Evolutionary conservation across 2,113 vertebrate genomes (phyloP).

Genomic region (Bagarius yarrelli): DNA sequence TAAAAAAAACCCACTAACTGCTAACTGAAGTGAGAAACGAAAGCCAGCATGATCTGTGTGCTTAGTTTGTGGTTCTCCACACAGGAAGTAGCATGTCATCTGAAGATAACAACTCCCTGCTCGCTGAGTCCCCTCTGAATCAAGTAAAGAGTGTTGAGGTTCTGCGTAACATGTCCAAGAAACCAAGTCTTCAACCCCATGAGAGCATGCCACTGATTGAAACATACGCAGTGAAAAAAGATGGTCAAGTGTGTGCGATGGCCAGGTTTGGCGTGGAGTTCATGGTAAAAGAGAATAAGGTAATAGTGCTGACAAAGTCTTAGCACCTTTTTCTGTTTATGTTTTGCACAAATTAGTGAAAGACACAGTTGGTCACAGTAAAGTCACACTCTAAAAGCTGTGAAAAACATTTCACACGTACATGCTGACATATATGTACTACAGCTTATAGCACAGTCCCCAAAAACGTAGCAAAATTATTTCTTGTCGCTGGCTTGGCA

Average conservation of each 20-base stretch:
- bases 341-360: slow-evolving; percentile 11
- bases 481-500: not conserved
- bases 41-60: too few species aligned
- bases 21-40: not conserved
- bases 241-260: slow-evolving; percentile 72
- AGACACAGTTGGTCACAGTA: not conserved
- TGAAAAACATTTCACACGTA: not conserved
- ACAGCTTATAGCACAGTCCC: not conserved
- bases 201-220: slow-evolving; percentile 57
- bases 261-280: slow-evolving; percentile 74
- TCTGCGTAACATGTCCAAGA: slow-evolving; percentile 10
- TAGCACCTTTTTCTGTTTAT: slow-evolving; percentile 25
- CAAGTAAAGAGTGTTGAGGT: not conserved
- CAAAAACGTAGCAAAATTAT: not conserved
- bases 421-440: too few species aligned
- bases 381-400: not conserved
- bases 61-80: not conserved
- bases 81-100: slow-evolving; percentile 39
- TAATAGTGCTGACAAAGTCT: slow-evolving; percentile 42
- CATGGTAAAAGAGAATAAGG: slow-evolving; percentile 61
- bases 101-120: not conserved
- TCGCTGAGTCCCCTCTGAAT: not conserved
- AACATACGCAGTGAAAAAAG: slow-evolving; percentile 65
- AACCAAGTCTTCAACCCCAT: slow-evolving; percentile 52
- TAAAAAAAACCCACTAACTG: not conserved